Evolutionary conservation across 2,113 vertebrate species (phyloP), one percentile per base, ranked within the genome.

Genomic region (Corythaixoides concolor): DNA sequence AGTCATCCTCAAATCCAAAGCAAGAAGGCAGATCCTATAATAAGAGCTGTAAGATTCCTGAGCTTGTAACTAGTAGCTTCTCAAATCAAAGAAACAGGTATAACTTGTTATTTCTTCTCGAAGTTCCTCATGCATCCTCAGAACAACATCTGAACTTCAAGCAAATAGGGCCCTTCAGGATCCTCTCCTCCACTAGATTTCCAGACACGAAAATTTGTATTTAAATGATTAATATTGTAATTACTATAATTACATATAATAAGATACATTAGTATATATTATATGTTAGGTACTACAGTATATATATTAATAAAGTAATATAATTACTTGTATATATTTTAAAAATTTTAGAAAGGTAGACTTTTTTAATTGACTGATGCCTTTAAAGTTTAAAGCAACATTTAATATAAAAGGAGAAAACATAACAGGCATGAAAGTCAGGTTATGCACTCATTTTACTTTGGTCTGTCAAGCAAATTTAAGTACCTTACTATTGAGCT

Each of bases 201-300:
- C 52, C 56, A 90, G 47, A 88, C 68, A 90, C 90, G 78, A 92
- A 92, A 67, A 74, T 43, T 0, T 55, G 10, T 83, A 59, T 93
- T 95, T 88, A 90, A 50, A 73, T 86, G 15, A 88, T 86, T 93
- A 94, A 94, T 91, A 82, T 74, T 33, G n/a, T 80, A 93, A 93
- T 93, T 88, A 56, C 43, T 91, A 24, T 91, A 93, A 91, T 79
- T 72, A 68, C n/a, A 67, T 85, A 12, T 50, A 91, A 90, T 83
- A 43, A 82, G 35, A 79, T 35, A 37, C 21, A 37, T 43, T 33
- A 67, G 9, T n/a, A 72, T 62, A 50, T 66, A 76, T 47, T 78
- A 66, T 22, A 62, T 16, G 18, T 32, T 84, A 50, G 24, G 39
- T 66, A 68, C 39, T 49, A 56, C 17, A 77, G 41, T 43, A 50